Evolutionary conservation across 2,797 vertebrate species (phyloP).

Genomic region (Falco cherrug): DNA sequence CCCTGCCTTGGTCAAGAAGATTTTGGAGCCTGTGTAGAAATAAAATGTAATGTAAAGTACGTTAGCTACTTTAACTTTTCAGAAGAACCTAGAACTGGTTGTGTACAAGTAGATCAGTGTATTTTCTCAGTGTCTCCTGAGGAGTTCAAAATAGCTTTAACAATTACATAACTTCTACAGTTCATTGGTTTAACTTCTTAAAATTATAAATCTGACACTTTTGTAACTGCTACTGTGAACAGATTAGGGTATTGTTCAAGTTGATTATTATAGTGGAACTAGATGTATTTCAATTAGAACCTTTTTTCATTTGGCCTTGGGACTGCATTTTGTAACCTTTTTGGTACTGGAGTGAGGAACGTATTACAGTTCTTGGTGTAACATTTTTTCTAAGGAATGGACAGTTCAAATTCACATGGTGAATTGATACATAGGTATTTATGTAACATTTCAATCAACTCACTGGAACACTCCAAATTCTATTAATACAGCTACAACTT

Average conservation of each 20-base stretch:
- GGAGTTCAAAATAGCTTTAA: not conserved
- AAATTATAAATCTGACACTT: not conserved
- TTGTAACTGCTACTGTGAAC: not conserved
- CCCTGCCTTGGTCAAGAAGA: not conserved
- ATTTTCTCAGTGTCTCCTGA: not conserved
- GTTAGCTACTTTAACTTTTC: not conserved
- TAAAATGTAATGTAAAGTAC: not conserved
- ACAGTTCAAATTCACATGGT: not conserved
- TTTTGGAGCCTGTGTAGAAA: not conserved
- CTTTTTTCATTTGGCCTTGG: not conserved
- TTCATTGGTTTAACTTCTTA: not conserved
- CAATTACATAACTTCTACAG: not conserved
- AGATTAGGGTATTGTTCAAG: not conserved
- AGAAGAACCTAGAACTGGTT: not conserved
- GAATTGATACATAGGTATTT: not conserved
- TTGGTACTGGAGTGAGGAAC: not conserved
- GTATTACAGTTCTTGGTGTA: not conserved
- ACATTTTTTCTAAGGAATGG: not conserved
- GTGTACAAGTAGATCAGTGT: not conserved
- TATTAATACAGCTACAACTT: not conserved
- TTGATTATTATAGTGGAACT: not conserved
- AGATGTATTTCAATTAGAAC: not conserved
- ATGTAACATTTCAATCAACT: not conserved
- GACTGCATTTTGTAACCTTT: not conserved
- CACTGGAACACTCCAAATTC: not conserved